A percentile compares a stretch with the other conserved stretches of the same genome.
Conservation (phyloP, 2,797 vertebrate genomes). For the Sylvia borin region DNA sequence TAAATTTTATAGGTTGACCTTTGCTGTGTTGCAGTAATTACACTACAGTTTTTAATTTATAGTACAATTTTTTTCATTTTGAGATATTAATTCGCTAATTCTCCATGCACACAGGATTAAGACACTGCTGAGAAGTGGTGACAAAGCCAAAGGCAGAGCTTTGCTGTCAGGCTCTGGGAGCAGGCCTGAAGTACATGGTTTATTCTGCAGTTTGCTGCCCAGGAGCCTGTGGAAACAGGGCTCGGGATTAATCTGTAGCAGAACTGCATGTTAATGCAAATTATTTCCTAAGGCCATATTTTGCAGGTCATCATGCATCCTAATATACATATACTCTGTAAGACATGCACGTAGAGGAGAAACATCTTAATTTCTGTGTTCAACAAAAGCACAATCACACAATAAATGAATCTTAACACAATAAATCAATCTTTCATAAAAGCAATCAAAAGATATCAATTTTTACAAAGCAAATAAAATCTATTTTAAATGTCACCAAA, state of each 20-base stretch:
- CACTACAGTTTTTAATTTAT: not conserved
- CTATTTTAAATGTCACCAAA: not conserved
- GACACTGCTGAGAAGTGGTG: not conserved
- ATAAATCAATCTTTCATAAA: not conserved
- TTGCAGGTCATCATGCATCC: not conserved
- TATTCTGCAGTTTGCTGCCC: not conserved
- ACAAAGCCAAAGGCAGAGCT: not conserved
- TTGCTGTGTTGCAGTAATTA: not conserved
- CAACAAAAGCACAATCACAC: not conserved
- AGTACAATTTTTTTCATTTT: not conserved
- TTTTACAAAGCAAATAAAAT: not conserved
- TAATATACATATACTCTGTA: not conserved
- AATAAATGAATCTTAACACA: not conserved
- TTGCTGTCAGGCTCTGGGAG: not conserved
- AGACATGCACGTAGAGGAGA: not conserved
- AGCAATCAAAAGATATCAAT: not conserved
- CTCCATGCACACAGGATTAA: not conserved
- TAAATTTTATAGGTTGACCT: not conserved
- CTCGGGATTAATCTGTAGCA: not conserved
- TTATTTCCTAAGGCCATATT: not conserved
- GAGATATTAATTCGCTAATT: not conserved
- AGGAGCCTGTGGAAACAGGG: not conserved
- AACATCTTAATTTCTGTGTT: not conserved
- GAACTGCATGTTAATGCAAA: fast-evolving
- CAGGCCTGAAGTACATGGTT: not conserved